Evolutionary conservation across 2,888 invertebrate species (phyloP).

Genomic region (Amorpha juglandis): DNA sequence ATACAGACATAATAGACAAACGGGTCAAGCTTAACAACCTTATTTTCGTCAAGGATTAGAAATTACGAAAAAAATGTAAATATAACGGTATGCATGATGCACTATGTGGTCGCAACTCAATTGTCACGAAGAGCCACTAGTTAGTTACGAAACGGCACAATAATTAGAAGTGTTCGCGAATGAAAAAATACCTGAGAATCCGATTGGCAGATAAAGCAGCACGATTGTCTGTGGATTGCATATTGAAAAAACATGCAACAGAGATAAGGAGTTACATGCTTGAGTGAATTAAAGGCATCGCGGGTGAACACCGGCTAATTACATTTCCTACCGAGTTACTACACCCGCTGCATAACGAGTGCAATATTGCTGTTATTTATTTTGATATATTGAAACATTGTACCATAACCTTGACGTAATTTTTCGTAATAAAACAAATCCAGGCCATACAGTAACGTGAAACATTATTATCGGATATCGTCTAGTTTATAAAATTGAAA

Average conservation of each 20-base stretch:
- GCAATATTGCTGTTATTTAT: conserved; percentile 38
- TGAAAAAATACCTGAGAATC: conserved; percentile 82
- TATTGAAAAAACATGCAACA: conserved; percentile 84
- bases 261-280: conserved; percentile 81
- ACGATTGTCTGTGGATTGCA: conserved; percentile 80
- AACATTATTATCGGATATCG: background rate
- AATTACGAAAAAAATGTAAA: background rate
- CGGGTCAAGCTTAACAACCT: too few relatives aligned
- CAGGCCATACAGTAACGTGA: background rate
- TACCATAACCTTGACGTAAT: background rate
- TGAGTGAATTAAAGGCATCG: conserved; percentile 76
- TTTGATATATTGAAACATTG: conserved; percentile 42
- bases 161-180: conserved; percentile 77
- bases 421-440: background rate
- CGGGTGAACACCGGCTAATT: conserved; percentile 73
- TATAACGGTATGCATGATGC: conserved; percentile 20
- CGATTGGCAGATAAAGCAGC: conserved; percentile 75
- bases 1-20: too few relatives aligned
- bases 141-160: conserved; percentile 76
- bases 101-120: conserved; percentile 50
- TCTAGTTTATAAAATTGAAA: background rate
- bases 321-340: conserved; percentile 81
- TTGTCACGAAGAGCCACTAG: conserved; percentile 72
- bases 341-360: conserved; percentile 56
- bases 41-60: too few relatives aligned